phyloP scores from a whole-genome alignment of 2,113 vertebrate genomes.

The Rhabdornis inornatus region DNA sequence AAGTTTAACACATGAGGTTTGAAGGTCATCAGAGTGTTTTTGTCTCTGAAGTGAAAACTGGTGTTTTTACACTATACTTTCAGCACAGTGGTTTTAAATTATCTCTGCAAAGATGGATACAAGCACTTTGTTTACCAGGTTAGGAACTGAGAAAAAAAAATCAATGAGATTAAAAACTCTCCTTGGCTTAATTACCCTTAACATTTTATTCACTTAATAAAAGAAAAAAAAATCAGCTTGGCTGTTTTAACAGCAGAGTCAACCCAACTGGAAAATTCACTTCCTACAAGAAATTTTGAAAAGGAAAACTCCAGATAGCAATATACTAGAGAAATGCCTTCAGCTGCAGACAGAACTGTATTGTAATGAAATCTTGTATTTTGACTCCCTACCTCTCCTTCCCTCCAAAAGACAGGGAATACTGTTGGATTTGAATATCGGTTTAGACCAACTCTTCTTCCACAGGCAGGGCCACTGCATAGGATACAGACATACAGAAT shows the following conservation, averaged over 20 bases:
- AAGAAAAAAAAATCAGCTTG: conserved; percentile 36
- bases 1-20: conserved; percentile 25
- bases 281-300: conserved; percentile 53
- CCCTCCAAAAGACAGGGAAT: background rate
- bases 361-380: background rate
- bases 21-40: conserved; percentile 52
- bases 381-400: background rate
- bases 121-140: conserved; percentile 38
- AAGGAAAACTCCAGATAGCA: conserved; percentile 26
- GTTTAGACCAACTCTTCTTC: background rate
- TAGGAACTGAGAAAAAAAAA: background rate
- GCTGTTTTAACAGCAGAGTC: conserved; percentile 64
- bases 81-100: background rate
- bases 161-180: background rate
- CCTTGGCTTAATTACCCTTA: conserved; percentile 50
- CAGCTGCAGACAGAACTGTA: background rate
- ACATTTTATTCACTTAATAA: conserved; percentile 61
- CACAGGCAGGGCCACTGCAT: background rate
- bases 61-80: conserved; percentile 18
- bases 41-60: conserved; percentile 31
- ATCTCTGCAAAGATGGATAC: background rate
- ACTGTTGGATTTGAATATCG: background rate
- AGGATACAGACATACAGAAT: background rate
- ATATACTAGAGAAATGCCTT: conserved; percentile 24
- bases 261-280: conserved; percentile 69